Conservation (phyloP, 2,113 vertebrate species). For the Columba livia region DNA sequence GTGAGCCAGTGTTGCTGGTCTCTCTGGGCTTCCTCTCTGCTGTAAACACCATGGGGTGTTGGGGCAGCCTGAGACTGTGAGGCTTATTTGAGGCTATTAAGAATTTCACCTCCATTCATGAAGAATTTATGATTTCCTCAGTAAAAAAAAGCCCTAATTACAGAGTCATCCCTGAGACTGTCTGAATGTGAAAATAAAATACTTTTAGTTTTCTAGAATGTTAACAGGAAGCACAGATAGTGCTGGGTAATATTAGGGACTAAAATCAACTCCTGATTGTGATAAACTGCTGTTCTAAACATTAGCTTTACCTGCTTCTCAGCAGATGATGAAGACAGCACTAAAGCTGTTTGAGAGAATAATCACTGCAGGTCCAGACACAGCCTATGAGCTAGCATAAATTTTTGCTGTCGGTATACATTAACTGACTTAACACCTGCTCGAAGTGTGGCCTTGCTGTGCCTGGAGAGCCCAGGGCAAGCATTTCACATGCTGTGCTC, state of each 20-base stretch:
- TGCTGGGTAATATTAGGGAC: not conserved
- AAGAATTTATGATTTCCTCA: not conserved
- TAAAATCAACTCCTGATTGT: not conserved
- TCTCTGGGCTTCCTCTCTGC: not conserved
- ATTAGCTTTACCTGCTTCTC: not conserved
- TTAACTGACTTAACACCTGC: not conserved
- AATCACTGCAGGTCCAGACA: not conserved
- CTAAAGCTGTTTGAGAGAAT: constrained; percentile 5
- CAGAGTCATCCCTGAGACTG: not conserved
- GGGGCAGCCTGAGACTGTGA: not conserved
- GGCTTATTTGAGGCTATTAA: not conserved
- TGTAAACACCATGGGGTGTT: not conserved
- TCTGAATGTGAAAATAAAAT: not conserved
- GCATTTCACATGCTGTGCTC: not conserved
- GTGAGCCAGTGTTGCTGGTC: not conserved
- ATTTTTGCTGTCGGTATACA: not conserved
- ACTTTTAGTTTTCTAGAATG: not conserved
- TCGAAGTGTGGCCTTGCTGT: not conserved
- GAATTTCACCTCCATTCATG: not conserved
- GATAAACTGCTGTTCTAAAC: not conserved
- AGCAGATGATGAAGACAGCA: not conserved
- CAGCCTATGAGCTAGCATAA: not conserved
- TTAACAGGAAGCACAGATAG: not conserved
- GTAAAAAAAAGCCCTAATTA: not conserved
- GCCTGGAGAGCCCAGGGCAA: not conserved